Evolutionary conservation across 2,797 vertebrate genomes (phyloP), one percentile per base, ranked within the genome.

Genomic region (Erethizon dorsatum): DNA sequence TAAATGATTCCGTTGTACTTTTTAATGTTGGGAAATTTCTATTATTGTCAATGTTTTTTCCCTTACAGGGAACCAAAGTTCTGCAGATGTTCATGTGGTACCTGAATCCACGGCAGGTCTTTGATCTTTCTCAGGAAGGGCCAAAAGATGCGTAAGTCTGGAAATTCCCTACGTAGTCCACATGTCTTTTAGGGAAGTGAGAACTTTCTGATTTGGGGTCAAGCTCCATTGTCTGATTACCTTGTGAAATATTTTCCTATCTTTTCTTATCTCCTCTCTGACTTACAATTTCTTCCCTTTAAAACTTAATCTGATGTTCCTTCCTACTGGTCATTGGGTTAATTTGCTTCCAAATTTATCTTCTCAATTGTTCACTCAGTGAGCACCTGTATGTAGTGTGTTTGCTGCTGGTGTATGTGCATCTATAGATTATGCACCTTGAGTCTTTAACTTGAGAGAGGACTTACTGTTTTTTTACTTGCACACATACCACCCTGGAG

Each of bases 21-120:
- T 89, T 69, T 83, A 52, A 54, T 80, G 59, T 57, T 82, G 84
- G 69, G 9, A 89, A 69, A 37, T 37, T 33, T 37, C 75, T 71
- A 59, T 78, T 57, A 80, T 85, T 61, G 6, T 26, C 13, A 33
- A 37, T 69, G 17, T 50, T 61, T 87, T 96, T 77, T 4, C 95
- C 97, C 89, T 93, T 77, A 11, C 57, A 99, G 99, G 99, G 99
- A 97, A 99, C 99, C 94, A 99, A 99, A 98, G 99, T 99, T 97
- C 98, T 99, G 31, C 99, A 99, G 99, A 99, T 99, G 99, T 99
- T 99, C 98, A 99, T 99, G 99, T 99, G 99, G 99, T 99, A 99
- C 98, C 96, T 99, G 98, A 99, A 99, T 98, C 99, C 99, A 59
- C 99, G 99, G 47, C 99, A 99, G 98, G 99, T 99, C 88, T 99